Percentiles rank a stretch among this genome's conserved stretches.
These are phyloP conservation scores for Anthophora plumipes DNA, from an alignment of 2,888 invertebrate species.

Conservation along the genomic window DNA sequence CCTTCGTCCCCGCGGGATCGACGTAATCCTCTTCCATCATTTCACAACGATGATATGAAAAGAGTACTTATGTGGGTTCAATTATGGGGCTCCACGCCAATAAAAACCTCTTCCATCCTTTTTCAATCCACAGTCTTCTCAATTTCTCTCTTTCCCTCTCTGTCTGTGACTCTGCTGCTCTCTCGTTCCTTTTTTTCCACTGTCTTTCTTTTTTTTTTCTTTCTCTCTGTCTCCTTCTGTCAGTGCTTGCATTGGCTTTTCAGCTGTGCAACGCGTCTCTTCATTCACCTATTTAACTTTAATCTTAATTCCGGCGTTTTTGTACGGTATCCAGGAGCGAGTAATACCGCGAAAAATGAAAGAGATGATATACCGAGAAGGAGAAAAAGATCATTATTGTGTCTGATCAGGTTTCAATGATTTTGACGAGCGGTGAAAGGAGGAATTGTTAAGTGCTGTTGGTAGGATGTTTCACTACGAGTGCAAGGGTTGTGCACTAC, in stretches of 20 bases:
- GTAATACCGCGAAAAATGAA: neutral
- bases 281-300: constrained; percentile 27
- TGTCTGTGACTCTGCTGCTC: neutral
- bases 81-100: constrained; percentile 68
- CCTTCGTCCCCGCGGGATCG: constrained; percentile 73
- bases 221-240: neutral
- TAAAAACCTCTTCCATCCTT: constrained; percentile 60
- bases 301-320: constrained; percentile 41
- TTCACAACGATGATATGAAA: constrained; percentile 80
- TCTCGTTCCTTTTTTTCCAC: neutral
- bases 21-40: constrained; percentile 82
- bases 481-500: too few relatives aligned
- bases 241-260: constrained; percentile 1
- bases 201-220: neutral
- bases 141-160: neutral
- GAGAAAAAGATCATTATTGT: neutral
- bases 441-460: neutral
- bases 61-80: constrained; percentile 80
- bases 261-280: neutral
- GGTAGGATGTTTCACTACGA: too few relatives aligned
- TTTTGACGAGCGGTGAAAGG: too few relatives aligned
- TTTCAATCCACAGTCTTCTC: neutral
- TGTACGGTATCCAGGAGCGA: constrained; percentile 22
- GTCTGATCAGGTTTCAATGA: neutral
- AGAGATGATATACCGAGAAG: neutral